Conservation (phyloP, 2,888 invertebrate genomes). For the Mimumesa dahlbomi region DNA sequence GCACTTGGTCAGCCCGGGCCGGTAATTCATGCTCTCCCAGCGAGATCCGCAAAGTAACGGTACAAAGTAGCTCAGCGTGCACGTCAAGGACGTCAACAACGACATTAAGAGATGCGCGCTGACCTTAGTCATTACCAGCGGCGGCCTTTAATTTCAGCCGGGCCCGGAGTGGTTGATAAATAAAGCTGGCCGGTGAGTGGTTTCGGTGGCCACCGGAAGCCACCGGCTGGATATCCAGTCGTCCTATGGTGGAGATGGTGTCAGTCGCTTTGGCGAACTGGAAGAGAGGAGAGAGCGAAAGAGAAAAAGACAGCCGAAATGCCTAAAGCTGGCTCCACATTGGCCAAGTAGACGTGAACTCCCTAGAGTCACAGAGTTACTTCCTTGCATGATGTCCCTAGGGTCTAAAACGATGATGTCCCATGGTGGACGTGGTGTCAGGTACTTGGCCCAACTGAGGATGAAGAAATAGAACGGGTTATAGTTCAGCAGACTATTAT, state of each 20-base stretch:
- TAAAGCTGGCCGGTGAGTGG: slow-evolving; percentile 60
- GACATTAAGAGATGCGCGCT: slow-evolving; percentile 25
- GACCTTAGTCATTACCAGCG: slow-evolving; percentile 54
- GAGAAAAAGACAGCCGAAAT: slow-evolving; percentile 27
- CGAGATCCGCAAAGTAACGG: no score
- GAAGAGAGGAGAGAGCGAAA: slow-evolving; percentile 39
- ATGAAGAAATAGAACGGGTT: no score
- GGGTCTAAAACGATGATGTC: no score
- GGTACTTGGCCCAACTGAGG: no score
- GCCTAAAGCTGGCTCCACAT: no score
- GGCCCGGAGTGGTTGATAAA: slow-evolving; percentile 69
- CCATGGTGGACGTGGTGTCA: background rate
- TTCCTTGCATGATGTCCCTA: no score
- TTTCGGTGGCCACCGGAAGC: slow-evolving; percentile 52
- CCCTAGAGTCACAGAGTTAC: no score
- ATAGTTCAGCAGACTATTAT: no score
- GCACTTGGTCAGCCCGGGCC: no score
- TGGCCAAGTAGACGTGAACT: no score
- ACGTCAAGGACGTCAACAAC: slow-evolving; percentile 28
- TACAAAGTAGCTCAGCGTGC: no score
- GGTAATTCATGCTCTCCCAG: no score
- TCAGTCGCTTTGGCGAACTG: slow-evolving; percentile 57
- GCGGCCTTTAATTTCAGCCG: slow-evolving; percentile 67
- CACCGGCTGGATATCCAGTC: slow-evolving; percentile 48
- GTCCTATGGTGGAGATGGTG: slow-evolving; percentile 32